A percentile compares a stretch with the other conserved stretches of the same genome.
These are phyloP conservation scores for Apaloderma vittatum DNA, from an alignment of 2,113 vertebrate species.

Conservation along the genomic window DNA sequence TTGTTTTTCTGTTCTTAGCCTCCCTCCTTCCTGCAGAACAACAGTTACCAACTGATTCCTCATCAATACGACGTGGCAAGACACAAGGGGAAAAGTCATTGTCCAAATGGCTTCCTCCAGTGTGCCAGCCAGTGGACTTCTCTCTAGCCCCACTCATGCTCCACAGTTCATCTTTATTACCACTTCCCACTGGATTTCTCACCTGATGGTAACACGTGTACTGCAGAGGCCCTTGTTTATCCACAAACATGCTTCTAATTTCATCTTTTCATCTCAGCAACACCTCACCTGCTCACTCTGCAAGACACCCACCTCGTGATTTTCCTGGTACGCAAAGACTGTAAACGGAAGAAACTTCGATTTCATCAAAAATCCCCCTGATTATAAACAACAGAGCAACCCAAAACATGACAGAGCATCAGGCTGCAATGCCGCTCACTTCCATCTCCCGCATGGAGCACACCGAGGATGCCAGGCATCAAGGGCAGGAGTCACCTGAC, in stretches of 20 bases:
- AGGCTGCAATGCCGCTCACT: neutral
- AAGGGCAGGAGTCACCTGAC: neutral
- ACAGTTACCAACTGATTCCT: neutral
- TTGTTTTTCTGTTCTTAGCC: neutral
- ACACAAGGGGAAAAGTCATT: neutral
- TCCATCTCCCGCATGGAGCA: neutral
- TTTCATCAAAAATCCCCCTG: neutral
- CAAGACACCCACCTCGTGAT: neutral
- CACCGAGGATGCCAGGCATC: neutral
- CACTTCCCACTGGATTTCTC: neutral
- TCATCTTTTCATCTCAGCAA: neutral
- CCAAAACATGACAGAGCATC: rapidly evolving
- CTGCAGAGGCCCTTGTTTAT: neutral
- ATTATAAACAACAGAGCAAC: neutral
- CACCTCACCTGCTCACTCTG: neutral
- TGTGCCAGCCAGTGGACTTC: neutral
- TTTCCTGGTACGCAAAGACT: rapidly evolving
- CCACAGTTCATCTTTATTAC: rapidly evolving
- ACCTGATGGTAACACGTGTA: neutral
- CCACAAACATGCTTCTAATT: neutral
- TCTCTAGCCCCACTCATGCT: neutral
- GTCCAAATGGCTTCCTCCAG: neutral
- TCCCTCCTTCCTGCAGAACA: neutral
- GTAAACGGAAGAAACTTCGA: neutral
- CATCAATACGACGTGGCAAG: neutral